Percentiles rank a stretch among this genome's conserved stretches.
Conservation (phyloP, 2,113 vertebrate species). For the Pteropus alecto region DNA sequence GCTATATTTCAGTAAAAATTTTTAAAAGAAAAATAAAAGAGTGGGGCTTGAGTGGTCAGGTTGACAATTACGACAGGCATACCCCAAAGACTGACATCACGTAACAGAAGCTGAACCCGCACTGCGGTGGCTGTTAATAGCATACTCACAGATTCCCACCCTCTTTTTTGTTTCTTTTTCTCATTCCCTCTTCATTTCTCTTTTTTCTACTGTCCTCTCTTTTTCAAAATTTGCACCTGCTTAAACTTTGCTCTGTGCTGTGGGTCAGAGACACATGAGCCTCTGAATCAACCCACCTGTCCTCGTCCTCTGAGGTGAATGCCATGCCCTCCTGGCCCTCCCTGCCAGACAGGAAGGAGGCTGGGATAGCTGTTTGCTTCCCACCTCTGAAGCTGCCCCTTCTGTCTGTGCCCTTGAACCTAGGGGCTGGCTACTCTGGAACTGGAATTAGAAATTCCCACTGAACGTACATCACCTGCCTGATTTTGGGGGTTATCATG, state of each 20-base stretch:
- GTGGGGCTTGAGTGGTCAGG: neutral
- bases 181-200: neutral
- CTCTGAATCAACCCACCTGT: neutral
- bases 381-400: neutral
- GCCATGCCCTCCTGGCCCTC: no score
- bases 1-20: no score
- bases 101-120: neutral
- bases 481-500: neutral
- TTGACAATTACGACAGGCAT: no score
- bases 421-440: neutral
- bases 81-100: accelerated
- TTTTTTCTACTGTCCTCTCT: neutral
- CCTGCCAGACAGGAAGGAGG: neutral
- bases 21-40: no score
- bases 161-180: neutral
- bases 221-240: neutral
- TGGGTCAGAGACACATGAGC: neutral
- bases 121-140: neutral
- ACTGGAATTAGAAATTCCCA: neutral
- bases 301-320: accelerated
- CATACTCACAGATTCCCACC: neutral
- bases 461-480: neutral
- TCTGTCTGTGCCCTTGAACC: neutral
- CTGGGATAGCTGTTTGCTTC: no score
- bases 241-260: neutral